These are phyloP conservation scores for Dastarcus helophoroides DNA, from an alignment of 2,888 invertebrate genomes.

Conservation along the genomic window DNA sequence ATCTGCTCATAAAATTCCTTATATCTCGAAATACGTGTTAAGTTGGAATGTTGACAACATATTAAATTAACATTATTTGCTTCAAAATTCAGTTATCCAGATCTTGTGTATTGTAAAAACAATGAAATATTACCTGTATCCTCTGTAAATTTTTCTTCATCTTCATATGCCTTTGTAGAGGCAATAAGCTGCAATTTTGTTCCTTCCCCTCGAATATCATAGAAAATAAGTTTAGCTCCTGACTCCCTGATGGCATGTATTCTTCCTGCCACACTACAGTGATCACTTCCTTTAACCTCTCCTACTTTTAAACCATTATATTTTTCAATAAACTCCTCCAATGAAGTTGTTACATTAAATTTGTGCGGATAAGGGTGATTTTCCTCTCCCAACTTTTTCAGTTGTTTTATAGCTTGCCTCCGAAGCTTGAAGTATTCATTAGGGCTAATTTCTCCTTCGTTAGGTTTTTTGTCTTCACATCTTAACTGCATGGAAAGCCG, in stretches of 20 bases:
- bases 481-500: too few species aligned
- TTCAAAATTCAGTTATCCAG: too few species aligned
- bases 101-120: too few species aligned
- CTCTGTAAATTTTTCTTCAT: constrained; percentile 60
- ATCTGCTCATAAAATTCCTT: too few species aligned
- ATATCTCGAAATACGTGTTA: too few species aligned
- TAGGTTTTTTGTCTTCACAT: too few species aligned
- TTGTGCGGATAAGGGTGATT: constrained; percentile 94
- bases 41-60: too few species aligned
- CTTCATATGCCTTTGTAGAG: constrained; percentile 71
- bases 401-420: constrained; percentile 63
- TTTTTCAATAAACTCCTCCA: constrained; percentile 78
- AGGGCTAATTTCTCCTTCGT: constrained; percentile 84
- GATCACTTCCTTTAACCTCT: constrained; percentile 53
- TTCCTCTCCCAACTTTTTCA: constrained; percentile 59
- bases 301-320: constrained; percentile 64
- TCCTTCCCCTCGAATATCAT: constrained; percentile 92
- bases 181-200: constrained; percentile 95
- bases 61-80: too few species aligned
- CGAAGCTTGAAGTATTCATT: constrained; percentile 92
- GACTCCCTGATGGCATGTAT: constrained; percentile 91
- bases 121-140: constrained; percentile 55
- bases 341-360: constrained; percentile 80
- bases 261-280: constrained; percentile 69
- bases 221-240: constrained; percentile 90